These are phyloP conservation scores for Papilio polytes DNA, from an alignment of 1,140 invertebrate genomes.

Conservation along the genomic window DNA sequence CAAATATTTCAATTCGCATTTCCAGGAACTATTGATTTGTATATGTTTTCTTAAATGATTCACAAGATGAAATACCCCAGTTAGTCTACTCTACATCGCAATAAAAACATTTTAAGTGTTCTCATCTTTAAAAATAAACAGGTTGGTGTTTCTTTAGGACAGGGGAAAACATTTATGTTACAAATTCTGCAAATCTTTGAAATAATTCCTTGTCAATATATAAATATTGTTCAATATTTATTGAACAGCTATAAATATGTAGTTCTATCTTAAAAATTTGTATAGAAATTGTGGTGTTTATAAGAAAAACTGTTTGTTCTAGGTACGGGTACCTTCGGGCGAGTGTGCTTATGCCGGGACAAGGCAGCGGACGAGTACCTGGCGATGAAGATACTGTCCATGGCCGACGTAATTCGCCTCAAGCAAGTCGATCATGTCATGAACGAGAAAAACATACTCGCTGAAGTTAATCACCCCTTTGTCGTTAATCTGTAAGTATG, in stretches of 20 bases:
- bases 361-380: conserved; percentile 91
- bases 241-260: too few species aligned
- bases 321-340: conserved; percentile 97
- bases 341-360: conserved; percentile 94
- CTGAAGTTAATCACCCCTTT: conserved; percentile 96
- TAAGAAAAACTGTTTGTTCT: conserved; percentile 69
- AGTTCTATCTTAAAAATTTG: too few species aligned
- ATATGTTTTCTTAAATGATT: background rate
- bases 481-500: conserved; percentile 96
- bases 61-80: conserved; percentile 2
- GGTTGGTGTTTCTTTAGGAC: background rate
- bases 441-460: conserved; percentile 96
- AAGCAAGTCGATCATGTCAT: conserved; percentile 98
- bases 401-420: conserved; percentile 95
- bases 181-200: background rate
- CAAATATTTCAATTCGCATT: conserved; percentile 7
- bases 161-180: background rate
- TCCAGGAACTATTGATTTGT: background rate
- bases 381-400: conserved; percentile 96
- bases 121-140: conserved; percentile 3
- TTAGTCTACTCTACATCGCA: background rate
- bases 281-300: too few species aligned
- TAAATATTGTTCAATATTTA: too few species aligned
- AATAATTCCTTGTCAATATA: background rate
- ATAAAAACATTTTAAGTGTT: conserved; percentile 18